phyloP scores from a whole-genome alignment of 2,888 invertebrate genomes.

The Liopterus haemorrhoidalis region DNA sequence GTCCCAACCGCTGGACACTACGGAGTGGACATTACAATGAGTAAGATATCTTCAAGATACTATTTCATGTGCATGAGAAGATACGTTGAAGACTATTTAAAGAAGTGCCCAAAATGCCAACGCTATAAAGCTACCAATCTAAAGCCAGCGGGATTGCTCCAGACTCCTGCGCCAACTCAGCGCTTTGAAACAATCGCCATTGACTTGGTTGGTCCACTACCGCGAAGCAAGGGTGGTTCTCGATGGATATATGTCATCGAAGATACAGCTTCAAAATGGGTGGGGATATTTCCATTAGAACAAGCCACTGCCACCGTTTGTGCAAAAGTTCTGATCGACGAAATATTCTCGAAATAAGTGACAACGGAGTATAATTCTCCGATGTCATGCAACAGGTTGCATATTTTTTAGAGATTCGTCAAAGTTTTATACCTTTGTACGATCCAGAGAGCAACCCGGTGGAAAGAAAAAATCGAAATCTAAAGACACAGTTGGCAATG shows the following conservation, averaged over 20 bases:
- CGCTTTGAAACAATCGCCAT: too few relatives aligned
- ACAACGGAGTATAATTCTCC: conserved; percentile 36
- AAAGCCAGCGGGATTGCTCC: conserved; percentile 22
- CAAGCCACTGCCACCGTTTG: conserved; percentile 35
- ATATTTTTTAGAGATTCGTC: too few relatives aligned
- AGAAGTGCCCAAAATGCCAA: conserved; percentile 21
- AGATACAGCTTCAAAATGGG: conserved; percentile 27
- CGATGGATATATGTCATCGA: conserved; percentile 19
- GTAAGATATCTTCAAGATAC: conserved; percentile 12
- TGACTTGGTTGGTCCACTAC: too few relatives aligned
- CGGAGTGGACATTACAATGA: conserved; percentile 9
- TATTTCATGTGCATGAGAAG: conserved; percentile 23
- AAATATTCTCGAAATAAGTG: conserved; percentile 38
- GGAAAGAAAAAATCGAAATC: too few relatives aligned
- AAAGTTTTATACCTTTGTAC: too few relatives aligned
- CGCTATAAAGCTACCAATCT: conserved; percentile 17
- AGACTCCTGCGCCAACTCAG: conserved; percentile 13
- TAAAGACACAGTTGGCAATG: too few relatives aligned
- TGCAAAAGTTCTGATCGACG: conserved; percentile 33
- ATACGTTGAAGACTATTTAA: conserved; percentile 16
- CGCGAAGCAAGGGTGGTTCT: background rate
- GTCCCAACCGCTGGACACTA: conserved; percentile 40
- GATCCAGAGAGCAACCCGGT: too few relatives aligned
- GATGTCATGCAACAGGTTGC: conserved; percentile 39
- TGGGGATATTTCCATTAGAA: conserved; percentile 36